These are phyloP conservation scores for Zapus hudsonius DNA, from an alignment of 2,113 vertebrate genomes.

Conservation along the genomic window DNA sequence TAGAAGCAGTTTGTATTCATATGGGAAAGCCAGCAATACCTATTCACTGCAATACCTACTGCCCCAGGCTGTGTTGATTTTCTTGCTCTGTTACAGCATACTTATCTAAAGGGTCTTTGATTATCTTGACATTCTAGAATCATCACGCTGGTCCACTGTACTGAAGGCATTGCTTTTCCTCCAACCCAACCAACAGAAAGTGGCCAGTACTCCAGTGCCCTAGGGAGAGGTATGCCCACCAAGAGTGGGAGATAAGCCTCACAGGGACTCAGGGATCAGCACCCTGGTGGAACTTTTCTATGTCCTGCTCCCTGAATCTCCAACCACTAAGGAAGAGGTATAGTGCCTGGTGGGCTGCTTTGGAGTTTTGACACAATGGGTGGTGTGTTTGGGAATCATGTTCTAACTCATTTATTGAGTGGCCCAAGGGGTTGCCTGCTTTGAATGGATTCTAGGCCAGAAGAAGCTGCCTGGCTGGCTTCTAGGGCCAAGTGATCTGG, in stretches of 20 bases:
- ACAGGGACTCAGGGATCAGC: not conserved
- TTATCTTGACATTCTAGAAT: slow-evolving; percentile 50
- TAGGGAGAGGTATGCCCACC: not conserved
- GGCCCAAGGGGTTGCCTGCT: not conserved
- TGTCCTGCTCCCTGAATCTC: not conserved
- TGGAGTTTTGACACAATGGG: not conserved
- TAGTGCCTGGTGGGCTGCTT: not conserved
- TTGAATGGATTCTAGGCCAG: slow-evolving; percentile 24
- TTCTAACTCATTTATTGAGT: not conserved
- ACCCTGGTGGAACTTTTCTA: not conserved
- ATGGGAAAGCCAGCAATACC: slow-evolving; percentile 57
- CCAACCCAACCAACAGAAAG: not conserved
- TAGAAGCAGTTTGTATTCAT: slow-evolving; percentile 71
- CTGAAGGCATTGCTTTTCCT: not conserved
- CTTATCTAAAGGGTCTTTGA: slow-evolving; percentile 53
- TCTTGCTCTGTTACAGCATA: slow-evolving; percentile 49
- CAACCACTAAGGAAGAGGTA: not conserved
- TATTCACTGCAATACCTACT: slow-evolving; percentile 60
- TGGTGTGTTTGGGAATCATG: not conserved
- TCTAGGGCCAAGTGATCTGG: not conserved
- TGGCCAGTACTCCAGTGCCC: not conserved
- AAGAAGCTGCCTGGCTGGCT: not conserved
- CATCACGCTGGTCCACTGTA: not conserved
- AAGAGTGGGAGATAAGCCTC: not conserved
- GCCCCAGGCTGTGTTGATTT: slow-evolving; percentile 62